Evolutionary conservation across 1,140 invertebrate species (phyloP), one percentile per base, ranked within the genome.

Genomic region (Doryteuthis pealeii): DNA sequence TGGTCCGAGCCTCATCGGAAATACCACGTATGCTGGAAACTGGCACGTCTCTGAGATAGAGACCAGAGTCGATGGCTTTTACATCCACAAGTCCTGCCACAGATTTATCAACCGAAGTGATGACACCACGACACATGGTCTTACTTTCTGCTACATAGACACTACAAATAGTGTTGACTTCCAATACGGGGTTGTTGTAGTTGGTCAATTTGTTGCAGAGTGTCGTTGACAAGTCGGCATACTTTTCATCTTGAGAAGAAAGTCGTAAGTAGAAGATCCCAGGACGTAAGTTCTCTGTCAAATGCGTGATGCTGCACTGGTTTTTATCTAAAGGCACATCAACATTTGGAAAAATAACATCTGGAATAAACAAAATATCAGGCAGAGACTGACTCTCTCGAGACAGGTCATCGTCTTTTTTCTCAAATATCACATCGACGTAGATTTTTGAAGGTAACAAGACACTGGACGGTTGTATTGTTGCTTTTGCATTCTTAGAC

Each of bases 241-340:
- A 33, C 66, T 68, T 22, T 33, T 68, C 66, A 5, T 32, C 30
- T 30, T 30, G n/a, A 32, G 66, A 18, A 30, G 28, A 22, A 68
- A 68, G 66, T 32, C 32, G n/a, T 5, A 68, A 22, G 22, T 68
- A 68, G 32, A 68, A 68, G 26, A 62, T 62, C 6, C 54, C 54
- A 62, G 54, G 54, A 6, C 18, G 18, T 62, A 6, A n/a, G 26
- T 18, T 62, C 5, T 62, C 18, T 12, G 54, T 62, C 22, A 62
- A n/a, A 62, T 62, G 54, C 18, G 54, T 62, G 22, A 62, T 8
- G 54, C 54, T 22, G 54, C 54, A 62, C 18, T 62, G 12, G 18
- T 14, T 18, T 62, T 62, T 22, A n/a, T 62, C 54, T n/a, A 18
- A 62, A 62, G 54, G 54, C 54, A 62, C 54, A 62, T 22, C 54